Conservation (phyloP, 2,113 vertebrate genomes). For the Hippoglossus stenolepis region DNA sequence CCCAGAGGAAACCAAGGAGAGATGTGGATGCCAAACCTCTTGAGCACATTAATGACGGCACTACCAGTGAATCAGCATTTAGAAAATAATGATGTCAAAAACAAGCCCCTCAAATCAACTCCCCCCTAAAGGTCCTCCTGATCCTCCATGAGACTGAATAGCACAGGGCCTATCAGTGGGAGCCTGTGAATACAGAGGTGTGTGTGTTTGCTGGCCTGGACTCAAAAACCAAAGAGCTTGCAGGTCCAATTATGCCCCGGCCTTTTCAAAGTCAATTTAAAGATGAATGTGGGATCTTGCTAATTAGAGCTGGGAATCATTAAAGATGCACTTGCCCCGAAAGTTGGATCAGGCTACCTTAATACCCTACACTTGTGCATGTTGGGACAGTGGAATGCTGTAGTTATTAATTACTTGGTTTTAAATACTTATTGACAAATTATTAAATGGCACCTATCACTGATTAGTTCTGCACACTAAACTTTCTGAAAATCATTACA, state of each 20-base stretch:
- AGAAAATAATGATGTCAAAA: conserved; percentile 42
- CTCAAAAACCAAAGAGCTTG: conserved; percentile 2
- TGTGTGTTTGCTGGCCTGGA: conserved; percentile 4
- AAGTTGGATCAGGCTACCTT: not conserved
- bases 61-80: conserved; percentile 56
- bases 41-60: conserved; percentile 32
- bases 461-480: too few species aligned
- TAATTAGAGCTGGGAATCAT: conserved; percentile 18
- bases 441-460: too few species aligned
- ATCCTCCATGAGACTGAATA: conserved; percentile 17
- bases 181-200: conserved; percentile 3
- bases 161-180: not conserved
- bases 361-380: not conserved
- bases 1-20: conserved; percentile 30
- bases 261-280: conserved; percentile 9
- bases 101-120: conserved; percentile 16
- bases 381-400: not conserved
- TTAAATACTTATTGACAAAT: too few species aligned
- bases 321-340: not conserved
- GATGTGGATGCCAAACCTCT: conserved; percentile 14
- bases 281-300: conserved; percentile 27
- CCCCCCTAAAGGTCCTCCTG: not conserved
- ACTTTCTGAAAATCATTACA: too few species aligned
- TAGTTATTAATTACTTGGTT: not conserved
- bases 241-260: conserved; percentile 34